phyloP scores from a whole-genome alignment of 1,140 invertebrate genomes.

The Neodiprion virginianus region DNA sequence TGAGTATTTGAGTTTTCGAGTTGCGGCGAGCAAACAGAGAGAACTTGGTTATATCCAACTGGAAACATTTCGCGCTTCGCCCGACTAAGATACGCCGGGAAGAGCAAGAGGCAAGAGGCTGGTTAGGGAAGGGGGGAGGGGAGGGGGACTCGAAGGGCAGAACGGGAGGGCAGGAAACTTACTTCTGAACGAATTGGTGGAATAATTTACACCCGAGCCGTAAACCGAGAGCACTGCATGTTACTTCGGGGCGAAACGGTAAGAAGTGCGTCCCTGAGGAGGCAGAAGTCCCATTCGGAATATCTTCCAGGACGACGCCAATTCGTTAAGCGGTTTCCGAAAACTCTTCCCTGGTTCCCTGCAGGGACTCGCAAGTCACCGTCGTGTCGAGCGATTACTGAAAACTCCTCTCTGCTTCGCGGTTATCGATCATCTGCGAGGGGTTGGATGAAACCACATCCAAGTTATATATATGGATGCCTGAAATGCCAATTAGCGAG shows the following conservation, averaged over 20 bases:
- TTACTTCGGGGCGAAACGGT: neutral
- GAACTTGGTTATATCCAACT: neutral
- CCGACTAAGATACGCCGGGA: neutral
- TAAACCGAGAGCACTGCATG: neutral
- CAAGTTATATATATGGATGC: too few relatives aligned
- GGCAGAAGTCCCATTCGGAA: neutral
- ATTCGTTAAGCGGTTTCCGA: neutral
- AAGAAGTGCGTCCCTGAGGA: neutral
- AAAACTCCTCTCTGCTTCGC: neutral
- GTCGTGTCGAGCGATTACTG: too few relatives aligned
- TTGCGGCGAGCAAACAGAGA: neutral
- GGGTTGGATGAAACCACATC: neutral
- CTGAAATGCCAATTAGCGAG: too few relatives aligned
- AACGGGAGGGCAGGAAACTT: constrained; percentile 8
- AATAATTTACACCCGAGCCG: constrained; percentile 3
- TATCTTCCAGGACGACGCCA: neutral
- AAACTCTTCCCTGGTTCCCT: neutral
- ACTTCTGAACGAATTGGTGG: constrained; percentile 2
- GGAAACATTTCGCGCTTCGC: constrained; percentile 9
- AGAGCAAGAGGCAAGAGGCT: constrained; percentile 9
- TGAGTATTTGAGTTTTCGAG: too few relatives aligned
- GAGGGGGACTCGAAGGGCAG: constrained; percentile 13
- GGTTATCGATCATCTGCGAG: neutral
- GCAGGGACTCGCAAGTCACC: too few relatives aligned
- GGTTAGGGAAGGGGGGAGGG: constrained; percentile 18